Evolutionary conservation across 2,888 invertebrate genomes (phyloP).

Genomic region (Hoplodrina ambigua): DNA sequence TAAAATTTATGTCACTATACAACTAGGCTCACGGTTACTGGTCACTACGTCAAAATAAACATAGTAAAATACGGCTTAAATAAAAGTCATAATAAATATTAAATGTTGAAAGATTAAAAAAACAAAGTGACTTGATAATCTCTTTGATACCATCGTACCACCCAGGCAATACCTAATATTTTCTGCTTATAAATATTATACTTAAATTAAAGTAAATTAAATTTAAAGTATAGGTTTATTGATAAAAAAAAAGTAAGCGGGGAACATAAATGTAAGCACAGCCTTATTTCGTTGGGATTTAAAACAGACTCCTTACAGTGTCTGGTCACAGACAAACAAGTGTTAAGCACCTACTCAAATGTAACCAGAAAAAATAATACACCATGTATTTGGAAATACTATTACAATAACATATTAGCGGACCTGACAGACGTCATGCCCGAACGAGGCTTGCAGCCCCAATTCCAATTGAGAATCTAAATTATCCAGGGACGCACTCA

Average conservation of each 20-base stretch:
- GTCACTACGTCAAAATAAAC: constrained; percentile 10
- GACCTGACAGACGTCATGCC: too few relatives aligned
- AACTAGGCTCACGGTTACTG: constrained; percentile 5
- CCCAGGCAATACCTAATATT: constrained; percentile 8
- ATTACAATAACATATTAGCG: too few relatives aligned
- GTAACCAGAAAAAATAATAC: neutral
- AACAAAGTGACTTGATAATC: constrained; percentile 39
- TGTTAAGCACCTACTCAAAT: neutral
- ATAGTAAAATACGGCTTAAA: constrained; percentile 28
- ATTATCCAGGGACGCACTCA: too few relatives aligned
- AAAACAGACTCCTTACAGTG: neutral
- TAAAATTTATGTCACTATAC: constrained; percentile 9
- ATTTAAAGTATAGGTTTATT: neutral
- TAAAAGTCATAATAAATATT: constrained; percentile 29
- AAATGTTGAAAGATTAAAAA: constrained; percentile 33
- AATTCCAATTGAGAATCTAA: too few relatives aligned
- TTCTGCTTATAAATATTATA: constrained; percentile 29
- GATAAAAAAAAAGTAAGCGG: constrained; percentile 14
- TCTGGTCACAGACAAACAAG: too few relatives aligned
- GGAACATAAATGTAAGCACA: neutral
- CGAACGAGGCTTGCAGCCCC: too few relatives aligned
- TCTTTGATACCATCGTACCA: constrained; percentile 26
- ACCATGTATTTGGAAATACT: neutral
- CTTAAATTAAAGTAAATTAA: too few relatives aligned
- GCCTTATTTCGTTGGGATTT: neutral